Conservation (phyloP, 2,888 invertebrate genomes). For the Apamea sordens region DNA sequence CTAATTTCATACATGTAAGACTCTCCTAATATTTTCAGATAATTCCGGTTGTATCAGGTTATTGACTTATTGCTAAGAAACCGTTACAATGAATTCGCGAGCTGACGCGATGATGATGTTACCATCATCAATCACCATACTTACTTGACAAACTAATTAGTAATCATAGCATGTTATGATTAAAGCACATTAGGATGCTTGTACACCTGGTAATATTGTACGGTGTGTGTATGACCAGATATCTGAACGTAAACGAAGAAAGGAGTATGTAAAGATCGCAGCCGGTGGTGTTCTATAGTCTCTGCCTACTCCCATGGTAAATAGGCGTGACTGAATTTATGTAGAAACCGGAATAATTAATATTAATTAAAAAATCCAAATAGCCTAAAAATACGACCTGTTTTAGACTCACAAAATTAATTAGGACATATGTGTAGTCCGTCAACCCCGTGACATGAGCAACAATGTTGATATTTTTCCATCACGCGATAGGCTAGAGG, state of each 20-base stretch:
- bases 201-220: neutral
- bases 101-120: constrained; percentile 1
- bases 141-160: neutral
- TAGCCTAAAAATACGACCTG: constrained; percentile 6
- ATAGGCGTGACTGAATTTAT: neutral
- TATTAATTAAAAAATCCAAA: constrained; percentile 3
- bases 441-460: constrained; percentile 55
- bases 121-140: neutral
- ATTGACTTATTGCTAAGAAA: too few relatives aligned
- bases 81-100: neutral
- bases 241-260: neutral
- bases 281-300: neutral
- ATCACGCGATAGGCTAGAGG: constrained; percentile 50
- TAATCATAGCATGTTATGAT: neutral
- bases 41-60: neutral
- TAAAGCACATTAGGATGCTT: neutral
- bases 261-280: neutral
- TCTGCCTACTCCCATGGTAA: neutral
- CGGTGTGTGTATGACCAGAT: neutral
- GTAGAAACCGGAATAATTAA: constrained; percentile 3
- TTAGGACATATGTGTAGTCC: constrained; percentile 42
- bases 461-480: constrained; percentile 64
- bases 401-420: constrained; percentile 19
- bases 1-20: neutral
- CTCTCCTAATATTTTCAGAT: neutral